Conservation (phyloP, 2,888 invertebrate genomes). For the Bugula neritina region DNA sequence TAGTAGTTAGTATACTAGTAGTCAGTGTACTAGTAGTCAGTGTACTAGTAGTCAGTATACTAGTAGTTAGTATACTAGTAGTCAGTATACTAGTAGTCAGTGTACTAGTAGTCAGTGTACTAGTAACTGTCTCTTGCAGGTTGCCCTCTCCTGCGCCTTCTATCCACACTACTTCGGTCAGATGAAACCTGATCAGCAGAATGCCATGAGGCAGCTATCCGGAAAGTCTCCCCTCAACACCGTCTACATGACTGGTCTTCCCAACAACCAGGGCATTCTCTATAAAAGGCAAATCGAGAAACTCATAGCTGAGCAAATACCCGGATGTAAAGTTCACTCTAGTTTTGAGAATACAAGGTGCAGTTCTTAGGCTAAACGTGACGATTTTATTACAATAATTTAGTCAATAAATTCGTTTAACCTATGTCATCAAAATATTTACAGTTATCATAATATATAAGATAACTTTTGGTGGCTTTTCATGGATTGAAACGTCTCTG, state of each 20-base stretch:
- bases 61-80: background rate
- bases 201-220: conserved; percentile 63
- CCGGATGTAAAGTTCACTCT: conserved; percentile 29
- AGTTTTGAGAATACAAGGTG: conserved; percentile 49
- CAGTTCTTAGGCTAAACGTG: no score
- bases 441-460: no score
- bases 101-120: background rate
- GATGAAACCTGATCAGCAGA: conserved; percentile 62
- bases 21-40: background rate
- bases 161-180: conserved; percentile 84
- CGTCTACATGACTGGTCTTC: conserved; percentile 59
- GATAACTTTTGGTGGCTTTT: no score
- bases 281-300: conserved; percentile 47
- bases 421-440: no score
- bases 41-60: background rate
- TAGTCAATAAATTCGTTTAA: no score
- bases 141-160: conserved; percentile 78
- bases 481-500: no score
- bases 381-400: no score
- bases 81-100: background rate
- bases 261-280: conserved; percentile 45
- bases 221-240: conserved; percentile 73
- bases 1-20: background rate
- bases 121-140: conserved; percentile 56
- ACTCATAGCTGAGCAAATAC: conserved; percentile 40